Base-by-base conservation (phyloP, 2,888 invertebrate species). In the Philereme vetulata region DNA sequence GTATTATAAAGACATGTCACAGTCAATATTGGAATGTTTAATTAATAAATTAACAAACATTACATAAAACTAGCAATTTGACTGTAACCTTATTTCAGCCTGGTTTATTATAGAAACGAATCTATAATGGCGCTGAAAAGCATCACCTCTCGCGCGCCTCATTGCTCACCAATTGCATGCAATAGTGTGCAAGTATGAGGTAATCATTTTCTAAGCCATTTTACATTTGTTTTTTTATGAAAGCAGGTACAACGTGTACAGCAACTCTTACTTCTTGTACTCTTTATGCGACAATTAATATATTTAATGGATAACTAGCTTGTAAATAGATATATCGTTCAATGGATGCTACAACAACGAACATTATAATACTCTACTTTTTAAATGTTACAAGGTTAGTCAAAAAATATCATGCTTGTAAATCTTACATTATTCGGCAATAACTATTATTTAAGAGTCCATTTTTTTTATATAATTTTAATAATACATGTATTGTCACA, bases 341-440 rank as follows among this genome's bases (percentile, higher is more conserved):
- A 38, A 38, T 8, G 4, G 38, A 38, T 8, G 3, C 38, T 8
- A 7, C 38, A 7, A 38, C 38, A 6, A 38, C 34, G 8, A 11
- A 50, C 10, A 40, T 11, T 8, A 21, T 38, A 7, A 7, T 36
- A 5, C 5, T 38, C 6, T 4, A 6, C 0, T 38, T 38, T n/a
- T 38, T 50, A 6, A 6, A 40, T 46, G 4, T 46, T 53, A 33
- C 33, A 32, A 53, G 3, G 36, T 38, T 49, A 35, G 47, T 62
- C 53, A 43, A 57, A 62, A 62, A 62, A 62, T 57, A 62, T 42
- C 61, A 45, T 50, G 50, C 9, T 34, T 33, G 6, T 46, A 36
- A 50, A 43, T 42, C 33, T 50, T 50, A 47, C n/a, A 36, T 51
- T 33, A 48, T 57, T 62, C 54, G 62, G 62, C 62, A 57, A 52